A percentile compares a stretch with the other conserved stretches of the same genome.
phyloP scores from a whole-genome alignment of 1,140 invertebrate species.

The Paralvinella palmiformis region DNA sequence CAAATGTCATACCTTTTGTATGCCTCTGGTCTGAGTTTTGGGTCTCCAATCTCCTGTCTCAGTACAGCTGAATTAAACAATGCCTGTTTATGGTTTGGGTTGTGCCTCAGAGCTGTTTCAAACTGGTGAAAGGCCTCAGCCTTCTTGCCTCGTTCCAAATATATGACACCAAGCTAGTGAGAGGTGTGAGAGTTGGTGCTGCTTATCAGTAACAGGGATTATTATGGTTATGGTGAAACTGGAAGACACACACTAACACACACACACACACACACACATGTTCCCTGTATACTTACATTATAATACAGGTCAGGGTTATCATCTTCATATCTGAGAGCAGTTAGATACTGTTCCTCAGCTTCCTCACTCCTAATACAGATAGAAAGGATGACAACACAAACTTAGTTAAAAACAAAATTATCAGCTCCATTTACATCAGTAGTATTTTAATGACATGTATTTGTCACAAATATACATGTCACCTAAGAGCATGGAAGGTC shows the following conservation, averaged over 20 bases:
- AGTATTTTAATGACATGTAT: too few species aligned
- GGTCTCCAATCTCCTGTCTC: slow-evolving; percentile 60
- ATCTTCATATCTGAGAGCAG: slow-evolving; percentile 85
- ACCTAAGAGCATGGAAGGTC: too few species aligned
- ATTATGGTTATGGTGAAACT: too few species aligned
- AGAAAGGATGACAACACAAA: too few species aligned
- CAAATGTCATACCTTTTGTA: slow-evolving; percentile 31
- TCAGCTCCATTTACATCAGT: too few species aligned
- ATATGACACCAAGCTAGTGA: slow-evolving; percentile 74
- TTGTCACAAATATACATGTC: too few species aligned
- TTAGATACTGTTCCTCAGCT: slow-evolving; percentile 89
- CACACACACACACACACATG: too few species aligned
- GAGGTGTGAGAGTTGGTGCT: too few species aligned
- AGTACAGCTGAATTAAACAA: slow-evolving; percentile 91
- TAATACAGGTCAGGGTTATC: slow-evolving; percentile 96
- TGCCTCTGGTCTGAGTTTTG: slow-evolving; percentile 35
- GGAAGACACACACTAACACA: too few species aligned
- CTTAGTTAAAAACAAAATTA: too few species aligned
- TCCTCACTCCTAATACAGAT: slow-evolving; percentile 67
- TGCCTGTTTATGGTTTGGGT: slow-evolving; percentile 86
- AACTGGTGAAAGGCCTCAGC: slow-evolving; percentile 84
- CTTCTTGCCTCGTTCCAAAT: slow-evolving; percentile 84
- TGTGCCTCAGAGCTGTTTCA: slow-evolving; percentile 84
- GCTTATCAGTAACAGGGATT: too few species aligned
- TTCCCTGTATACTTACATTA: slow-evolving; percentile 63